Evolutionary conservation across 2,113 vertebrate genomes (phyloP).

Genomic region (Xenopus laevis): DNA sequence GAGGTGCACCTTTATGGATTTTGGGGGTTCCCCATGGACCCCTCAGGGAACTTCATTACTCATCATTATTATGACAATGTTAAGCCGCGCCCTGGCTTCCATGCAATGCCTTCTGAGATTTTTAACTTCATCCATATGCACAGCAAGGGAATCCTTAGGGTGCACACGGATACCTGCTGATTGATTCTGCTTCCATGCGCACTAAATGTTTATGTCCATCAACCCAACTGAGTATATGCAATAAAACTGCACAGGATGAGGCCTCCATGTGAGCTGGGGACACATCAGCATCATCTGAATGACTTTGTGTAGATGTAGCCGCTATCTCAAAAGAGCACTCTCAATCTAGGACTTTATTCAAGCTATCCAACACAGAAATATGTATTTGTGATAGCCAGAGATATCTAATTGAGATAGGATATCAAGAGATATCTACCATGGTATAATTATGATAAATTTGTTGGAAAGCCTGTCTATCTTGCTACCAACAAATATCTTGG

Average conservation of each 20-base stretch:
- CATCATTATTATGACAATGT: conserved; percentile 98
- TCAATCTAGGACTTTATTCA: no score
- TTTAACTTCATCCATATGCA: conserved; percentile 97
- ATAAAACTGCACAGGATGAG: conserved; percentile 55
- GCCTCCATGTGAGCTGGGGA: conserved; percentile 47
- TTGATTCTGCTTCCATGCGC: conserved; percentile 57
- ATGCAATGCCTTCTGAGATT: conserved; percentile 95
- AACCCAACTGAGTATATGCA: conserved; percentile 57
- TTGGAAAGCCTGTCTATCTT: no score
- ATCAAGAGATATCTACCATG: no score
- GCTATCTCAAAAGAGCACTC: no score
- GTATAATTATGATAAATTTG: no score
- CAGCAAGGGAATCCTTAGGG: conserved; percentile 85
- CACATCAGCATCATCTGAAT: conserved; percentile 44
- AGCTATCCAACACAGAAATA: no score
- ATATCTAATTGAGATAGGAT: no score
- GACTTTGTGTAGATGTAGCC: conserved; percentile 12
- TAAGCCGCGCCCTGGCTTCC: conserved; percentile 93
- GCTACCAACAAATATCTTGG: no score
- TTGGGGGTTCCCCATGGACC: conserved; percentile 97
- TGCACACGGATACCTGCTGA: conserved; percentile 84
- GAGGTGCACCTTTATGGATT: conserved; percentile 97
- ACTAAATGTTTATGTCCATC: conserved; percentile 27
- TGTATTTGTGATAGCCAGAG: no score
- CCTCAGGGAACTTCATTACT: conserved; percentile 87